Conservation (phyloP, 2,113 vertebrate genomes). For the Scatophagus argus region DNA sequence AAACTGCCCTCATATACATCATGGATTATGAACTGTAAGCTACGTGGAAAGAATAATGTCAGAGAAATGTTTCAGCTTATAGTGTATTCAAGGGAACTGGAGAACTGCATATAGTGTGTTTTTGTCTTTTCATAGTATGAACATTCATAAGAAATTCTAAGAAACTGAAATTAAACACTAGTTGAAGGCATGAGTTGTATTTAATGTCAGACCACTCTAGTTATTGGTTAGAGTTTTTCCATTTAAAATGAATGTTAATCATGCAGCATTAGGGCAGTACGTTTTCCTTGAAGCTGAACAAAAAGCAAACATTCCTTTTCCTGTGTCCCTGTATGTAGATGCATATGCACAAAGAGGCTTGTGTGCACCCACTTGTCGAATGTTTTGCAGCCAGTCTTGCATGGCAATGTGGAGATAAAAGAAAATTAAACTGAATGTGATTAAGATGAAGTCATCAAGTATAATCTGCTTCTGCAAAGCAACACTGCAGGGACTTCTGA, state of each 20-base stretch:
- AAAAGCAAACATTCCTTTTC: constrained; percentile 23
- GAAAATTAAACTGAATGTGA: constrained; percentile 80
- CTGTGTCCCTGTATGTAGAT: background rate
- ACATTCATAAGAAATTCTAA: background rate
- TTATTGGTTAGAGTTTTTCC: background rate
- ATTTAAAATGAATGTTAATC: constrained; percentile 27
- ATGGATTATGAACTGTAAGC: background rate
- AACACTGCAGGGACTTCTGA: constrained; percentile 62
- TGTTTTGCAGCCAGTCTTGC: constrained; percentile 55
- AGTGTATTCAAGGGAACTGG: background rate
- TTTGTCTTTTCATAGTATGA: background rate
- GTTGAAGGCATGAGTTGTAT: background rate
- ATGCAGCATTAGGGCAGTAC: constrained; percentile 14
- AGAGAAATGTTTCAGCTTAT: background rate
- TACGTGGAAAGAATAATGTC: background rate
- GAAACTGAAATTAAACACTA: background rate
- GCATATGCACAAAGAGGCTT: constrained; percentile 16
- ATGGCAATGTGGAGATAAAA: constrained; percentile 66
- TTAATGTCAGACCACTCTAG: background rate
- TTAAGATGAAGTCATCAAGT: constrained; percentile 82
- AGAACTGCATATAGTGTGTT: background rate
- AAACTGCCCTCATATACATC: background rate
- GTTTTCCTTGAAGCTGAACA: constrained; percentile 43
- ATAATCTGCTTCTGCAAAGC: constrained; percentile 72
- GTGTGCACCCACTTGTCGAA: constrained; percentile 66